Conservation (phyloP, 1,140 invertebrate genomes). For the Rhynchophorus ferrugineus region DNA sequence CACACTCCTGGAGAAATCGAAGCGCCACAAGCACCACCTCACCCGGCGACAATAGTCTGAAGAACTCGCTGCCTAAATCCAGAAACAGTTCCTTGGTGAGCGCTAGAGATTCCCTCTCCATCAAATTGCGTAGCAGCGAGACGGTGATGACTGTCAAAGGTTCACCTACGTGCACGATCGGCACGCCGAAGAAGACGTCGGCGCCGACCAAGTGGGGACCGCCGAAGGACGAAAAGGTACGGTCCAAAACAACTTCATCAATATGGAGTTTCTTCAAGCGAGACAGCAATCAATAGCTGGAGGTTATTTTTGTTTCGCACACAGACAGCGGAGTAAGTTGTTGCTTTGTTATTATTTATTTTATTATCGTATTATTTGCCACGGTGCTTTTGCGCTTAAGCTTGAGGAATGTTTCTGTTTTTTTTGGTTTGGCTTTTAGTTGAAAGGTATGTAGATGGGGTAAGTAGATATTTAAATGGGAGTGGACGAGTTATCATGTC, state of each 20-base stretch:
- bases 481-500: too few relatives aligned
- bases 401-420: constrained; percentile 15
- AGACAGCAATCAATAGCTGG: constrained; percentile 41
- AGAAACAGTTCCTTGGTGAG: constrained; percentile 41
- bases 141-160: constrained; percentile 37
- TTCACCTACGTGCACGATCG: constrained; percentile 4
- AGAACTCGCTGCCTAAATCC: constrained; percentile 36
- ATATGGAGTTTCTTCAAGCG: constrained; percentile 60
- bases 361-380: too few relatives aligned
- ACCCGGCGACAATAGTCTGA: constrained; percentile 30
- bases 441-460: not conserved
- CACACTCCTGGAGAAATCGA: constrained; percentile 42
- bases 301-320: constrained; percentile 28
- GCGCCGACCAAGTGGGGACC: constrained; percentile 21
- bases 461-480: too few relatives aligned
- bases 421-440: constrained; percentile 5
- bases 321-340: constrained; percentile 35
- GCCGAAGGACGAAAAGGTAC: constrained; percentile 50
- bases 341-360: constrained; percentile 37
- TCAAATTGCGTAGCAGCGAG: constrained; percentile 47
- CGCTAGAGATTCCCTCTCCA: constrained; percentile 53
- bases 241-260: constrained; percentile 52
- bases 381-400: constrained; percentile 26
- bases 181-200: constrained; percentile 23
- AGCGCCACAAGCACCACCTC: constrained; percentile 35